phyloP scores from a whole-genome alignment of 2,888 invertebrate species.

The Melanophora roralis region DNA sequence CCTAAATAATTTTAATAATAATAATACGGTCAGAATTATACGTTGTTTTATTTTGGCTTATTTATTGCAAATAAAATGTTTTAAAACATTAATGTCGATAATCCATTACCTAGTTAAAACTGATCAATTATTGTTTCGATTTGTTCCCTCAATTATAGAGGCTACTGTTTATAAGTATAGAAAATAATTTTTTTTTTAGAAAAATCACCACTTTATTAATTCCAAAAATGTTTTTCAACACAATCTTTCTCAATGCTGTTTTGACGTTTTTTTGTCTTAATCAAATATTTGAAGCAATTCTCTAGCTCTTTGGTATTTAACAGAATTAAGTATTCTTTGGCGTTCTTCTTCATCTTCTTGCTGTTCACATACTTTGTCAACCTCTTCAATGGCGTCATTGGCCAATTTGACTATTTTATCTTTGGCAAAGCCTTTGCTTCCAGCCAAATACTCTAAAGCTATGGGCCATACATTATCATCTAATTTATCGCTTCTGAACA shows the following conservation, averaged over 20 bases:
- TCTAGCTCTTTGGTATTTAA: constrained; percentile 73
- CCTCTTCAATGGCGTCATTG: constrained; percentile 81
- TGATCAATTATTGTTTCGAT: too few species aligned
- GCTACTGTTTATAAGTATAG: too few species aligned
- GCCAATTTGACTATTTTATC: constrained; percentile 81
- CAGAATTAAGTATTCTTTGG: constrained; percentile 67
- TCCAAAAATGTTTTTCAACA: constrained; percentile 13
- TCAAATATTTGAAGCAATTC: constrained; percentile 74
- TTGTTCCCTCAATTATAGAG: too few species aligned
- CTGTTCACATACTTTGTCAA: constrained; percentile 76
- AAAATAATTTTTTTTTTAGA: too few species aligned
- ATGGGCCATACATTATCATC: constrained; percentile 82
- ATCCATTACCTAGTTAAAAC: too few species aligned
- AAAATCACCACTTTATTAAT: constrained; percentile 40
- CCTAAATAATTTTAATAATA: too few species aligned
- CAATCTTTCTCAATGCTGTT: neutral
- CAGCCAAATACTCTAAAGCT: constrained; percentile 84
- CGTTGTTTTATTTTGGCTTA: too few species aligned
- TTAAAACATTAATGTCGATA: too few species aligned
- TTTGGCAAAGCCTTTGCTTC: constrained; percentile 83
- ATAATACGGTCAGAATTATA: too few species aligned
- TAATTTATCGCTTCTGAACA: constrained; percentile 81
- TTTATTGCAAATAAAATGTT: too few species aligned
- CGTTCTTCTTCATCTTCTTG: constrained; percentile 64
- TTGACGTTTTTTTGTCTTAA: constrained; percentile 47